A percentile compares a stretch with the other conserved stretches of the same genome.
Evolutionary conservation across 1,140 invertebrate species (phyloP).

Genomic region (Centruroides sculpturatus): DNA sequence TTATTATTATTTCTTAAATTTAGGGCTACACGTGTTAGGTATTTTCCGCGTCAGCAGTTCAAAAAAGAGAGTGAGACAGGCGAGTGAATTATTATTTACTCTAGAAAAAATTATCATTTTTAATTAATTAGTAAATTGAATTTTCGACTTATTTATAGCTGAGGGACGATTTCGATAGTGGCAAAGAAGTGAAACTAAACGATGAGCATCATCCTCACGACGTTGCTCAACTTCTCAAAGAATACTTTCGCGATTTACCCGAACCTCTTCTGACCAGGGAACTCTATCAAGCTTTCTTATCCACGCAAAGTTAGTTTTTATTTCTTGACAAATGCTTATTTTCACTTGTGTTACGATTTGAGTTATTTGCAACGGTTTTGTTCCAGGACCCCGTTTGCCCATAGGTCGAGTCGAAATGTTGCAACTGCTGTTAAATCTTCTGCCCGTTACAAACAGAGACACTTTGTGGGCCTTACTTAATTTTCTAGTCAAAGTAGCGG

Average conservation of each 20-base stretch:
- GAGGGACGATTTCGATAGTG: conserved; percentile 76
- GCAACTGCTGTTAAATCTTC: not conserved
- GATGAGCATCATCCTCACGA: conserved; percentile 77
- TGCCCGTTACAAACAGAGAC: not conserved
- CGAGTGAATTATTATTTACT: conserved; percentile 27
- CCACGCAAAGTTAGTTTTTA: conserved; percentile 57
- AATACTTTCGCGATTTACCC: conserved; percentile 81
- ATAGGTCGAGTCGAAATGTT: not conserved
- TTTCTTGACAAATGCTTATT: no score
- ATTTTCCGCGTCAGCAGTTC: conserved; percentile 80
- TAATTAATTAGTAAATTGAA: conserved; percentile 20
- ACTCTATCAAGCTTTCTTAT: conserved; percentile 73
- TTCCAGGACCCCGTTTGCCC: no score
- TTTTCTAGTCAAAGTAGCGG: not conserved
- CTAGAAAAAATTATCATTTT: not conserved
- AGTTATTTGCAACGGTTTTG: no score
- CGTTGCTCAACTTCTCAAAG: conserved; percentile 79
- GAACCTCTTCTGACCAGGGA: conserved; percentile 78
- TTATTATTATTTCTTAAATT: not conserved
- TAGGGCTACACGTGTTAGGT: conserved; percentile 56
- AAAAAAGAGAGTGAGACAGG: conserved; percentile 79
- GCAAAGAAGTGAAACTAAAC: conserved; percentile 56
- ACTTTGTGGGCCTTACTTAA: not conserved
- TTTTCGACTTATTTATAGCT: conserved; percentile 38
- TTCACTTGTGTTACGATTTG: no score